Base-by-base conservation (phyloP, 2,113 vertebrate genomes). In the Aramus guarauna region DNA sequence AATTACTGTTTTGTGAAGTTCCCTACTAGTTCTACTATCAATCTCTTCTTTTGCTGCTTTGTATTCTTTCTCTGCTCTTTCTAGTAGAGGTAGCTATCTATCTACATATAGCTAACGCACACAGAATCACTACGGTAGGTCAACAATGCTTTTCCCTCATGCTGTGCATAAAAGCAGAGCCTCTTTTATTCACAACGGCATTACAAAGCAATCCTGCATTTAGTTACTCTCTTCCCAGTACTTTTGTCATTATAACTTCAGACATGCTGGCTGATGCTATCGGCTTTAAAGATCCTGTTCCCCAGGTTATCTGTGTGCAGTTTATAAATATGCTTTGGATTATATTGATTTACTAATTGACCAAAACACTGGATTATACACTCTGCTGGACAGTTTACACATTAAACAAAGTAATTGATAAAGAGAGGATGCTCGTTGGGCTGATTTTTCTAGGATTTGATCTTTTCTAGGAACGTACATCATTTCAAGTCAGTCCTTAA, bases 261-360 rank as follows among this genome's bases (percentile, higher is more conserved):
- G 91, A 74, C 89, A 17, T 3, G 63, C 88, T 86, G 92, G 67
- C 79, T 86, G 91, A 94, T 71, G 83, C 32, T 84, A 91, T 80
- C 7, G 1, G 83, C 67, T 83, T 37, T 94, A 84, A 94, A 95
- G 88, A 94, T 60, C 66, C 45, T 7, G 4, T 85, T 89, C 77
- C 92, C 89, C 53, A 73, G 80, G 91, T 82, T 76, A 81, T 14
- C 91, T 48, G 29, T 14, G 32, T n/a, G 67, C 62, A 63, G 92
- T 95, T 96, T 94, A 94, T 91, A 94, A 92, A 86, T 90, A 91
- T 96, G 91, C 77, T 92, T 90, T 85, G 91, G 94, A 96, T 92
- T 97, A 94, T 75, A 95, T 91, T 66, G 95, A 95, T 95, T 95
- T 79, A 87, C 84, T 97, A 96, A 97, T 97, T 91, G 87, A 96